phyloP scores from a whole-genome alignment of 2,888 invertebrate genomes.

The Adelphocoris suturalis region DNA sequence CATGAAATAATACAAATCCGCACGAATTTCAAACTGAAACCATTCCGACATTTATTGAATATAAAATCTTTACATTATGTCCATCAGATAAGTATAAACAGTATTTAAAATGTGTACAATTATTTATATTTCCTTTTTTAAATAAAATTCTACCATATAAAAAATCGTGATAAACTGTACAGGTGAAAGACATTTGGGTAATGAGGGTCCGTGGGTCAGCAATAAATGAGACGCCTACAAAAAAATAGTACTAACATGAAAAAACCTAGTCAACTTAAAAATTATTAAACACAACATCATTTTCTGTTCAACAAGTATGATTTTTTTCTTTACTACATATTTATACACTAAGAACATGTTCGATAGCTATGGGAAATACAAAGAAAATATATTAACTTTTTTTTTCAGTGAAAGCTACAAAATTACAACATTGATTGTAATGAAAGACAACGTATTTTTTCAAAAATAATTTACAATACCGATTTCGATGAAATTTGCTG shows the following conservation, averaged over 20 bases:
- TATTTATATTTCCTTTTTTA: conserved; percentile 26
- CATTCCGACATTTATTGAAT: conserved; percentile 73
- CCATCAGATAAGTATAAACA: conserved; percentile 73
- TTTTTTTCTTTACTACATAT: conserved; percentile 31
- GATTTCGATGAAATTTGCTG: conserved; percentile 20
- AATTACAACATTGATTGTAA: background rate
- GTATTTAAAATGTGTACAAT: conserved; percentile 66
- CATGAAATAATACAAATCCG: background rate
- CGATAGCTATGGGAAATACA: conserved; percentile 23
- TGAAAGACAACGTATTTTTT: conserved; percentile 11
- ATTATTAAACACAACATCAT: conserved; percentile 61
- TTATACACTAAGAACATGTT: conserved; percentile 13
- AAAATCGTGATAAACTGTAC: conserved; percentile 74
- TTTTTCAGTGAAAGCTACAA: background rate
- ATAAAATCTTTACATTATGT: conserved; percentile 74
- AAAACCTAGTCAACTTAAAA: conserved; percentile 71
- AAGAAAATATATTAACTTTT: background rate
- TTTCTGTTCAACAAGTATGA: conserved; percentile 48
- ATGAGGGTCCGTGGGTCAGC: conserved; percentile 73
- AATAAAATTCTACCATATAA: conserved; percentile 69
- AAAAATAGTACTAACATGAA: conserved; percentile 72
- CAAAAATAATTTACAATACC: conserved; percentile 16
- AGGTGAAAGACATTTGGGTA: conserved; percentile 75
- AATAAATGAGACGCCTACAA: conserved; percentile 74
- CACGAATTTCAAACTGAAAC: conserved; percentile 66